Evolutionary conservation across 2,888 invertebrate species (phyloP).

Genomic region (Stenolophus ochropezus): DNA sequence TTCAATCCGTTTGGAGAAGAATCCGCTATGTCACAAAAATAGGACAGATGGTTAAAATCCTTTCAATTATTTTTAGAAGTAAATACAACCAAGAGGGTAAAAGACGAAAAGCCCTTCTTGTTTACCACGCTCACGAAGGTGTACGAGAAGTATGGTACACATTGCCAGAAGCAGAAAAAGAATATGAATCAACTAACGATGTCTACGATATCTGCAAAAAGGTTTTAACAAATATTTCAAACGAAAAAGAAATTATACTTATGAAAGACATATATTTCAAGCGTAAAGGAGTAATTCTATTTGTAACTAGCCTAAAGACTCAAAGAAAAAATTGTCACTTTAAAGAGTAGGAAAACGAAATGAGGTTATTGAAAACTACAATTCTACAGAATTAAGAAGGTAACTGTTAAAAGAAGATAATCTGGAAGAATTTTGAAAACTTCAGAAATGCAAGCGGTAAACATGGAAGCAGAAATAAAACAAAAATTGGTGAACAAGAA

Average conservation of each 20-base stretch:
- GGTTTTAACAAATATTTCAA: background rate
- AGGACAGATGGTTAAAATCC: background rate
- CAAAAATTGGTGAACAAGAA: background rate
- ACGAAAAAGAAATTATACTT: background rate
- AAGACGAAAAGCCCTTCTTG: background rate
- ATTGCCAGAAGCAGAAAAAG: background rate
- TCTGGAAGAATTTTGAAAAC: slow-evolving; percentile 1
- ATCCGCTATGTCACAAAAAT: background rate
- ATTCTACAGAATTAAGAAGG: background rate
- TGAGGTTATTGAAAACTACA: background rate
- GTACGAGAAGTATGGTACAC: background rate
- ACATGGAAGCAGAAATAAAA: background rate
- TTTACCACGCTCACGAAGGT: background rate
- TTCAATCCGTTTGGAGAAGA: background rate
- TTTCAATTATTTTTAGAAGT: background rate
- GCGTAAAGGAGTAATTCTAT: background rate
- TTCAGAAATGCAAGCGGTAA: background rate
- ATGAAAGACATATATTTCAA: background rate
- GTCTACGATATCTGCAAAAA: background rate
- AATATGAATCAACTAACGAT: background rate
- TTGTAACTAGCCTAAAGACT: background rate
- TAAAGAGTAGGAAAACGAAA: background rate
- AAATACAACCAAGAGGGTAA: background rate
- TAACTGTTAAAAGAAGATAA: background rate
- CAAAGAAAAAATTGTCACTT: background rate